A percentile compares a stretch with the other conserved stretches of the same genome.
Conservation (phyloP, 2,797 vertebrate genomes). For the Hippoglossus hippoglossus region DNA sequence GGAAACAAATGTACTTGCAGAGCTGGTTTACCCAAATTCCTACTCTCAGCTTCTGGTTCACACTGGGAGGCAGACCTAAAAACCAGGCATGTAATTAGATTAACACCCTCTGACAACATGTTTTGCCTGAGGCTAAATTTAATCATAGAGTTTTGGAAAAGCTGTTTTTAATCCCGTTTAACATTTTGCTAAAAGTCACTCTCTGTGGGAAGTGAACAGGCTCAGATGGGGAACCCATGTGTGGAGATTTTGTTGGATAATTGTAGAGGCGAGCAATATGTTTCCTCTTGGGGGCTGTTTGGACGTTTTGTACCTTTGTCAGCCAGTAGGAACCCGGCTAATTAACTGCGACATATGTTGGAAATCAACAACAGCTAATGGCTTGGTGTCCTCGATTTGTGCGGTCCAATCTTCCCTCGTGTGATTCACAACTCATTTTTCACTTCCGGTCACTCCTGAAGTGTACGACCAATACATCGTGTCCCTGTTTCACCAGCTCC, state of each 20-base stretch:
- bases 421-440: slow-evolving; percentile 21
- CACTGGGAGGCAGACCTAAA: slow-evolving; percentile 22
- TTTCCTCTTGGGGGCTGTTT: slow-evolving; percentile 59
- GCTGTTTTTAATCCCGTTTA: slow-evolving; percentile 65
- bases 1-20: background rate
- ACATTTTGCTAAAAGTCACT: slow-evolving; percentile 72
- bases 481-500: slow-evolving; percentile 5
- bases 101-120: slow-evolving; percentile 39
- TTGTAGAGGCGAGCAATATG: slow-evolving; percentile 50
- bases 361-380: slow-evolving; percentile 3
- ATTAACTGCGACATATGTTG: slow-evolving; percentile 4
- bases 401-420: slow-evolving; percentile 23
- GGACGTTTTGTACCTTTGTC: slow-evolving; percentile 41
- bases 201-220: slow-evolving; percentile 52
- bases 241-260: slow-evolving; percentile 58
- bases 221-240: slow-evolving; percentile 47
- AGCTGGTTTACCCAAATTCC: slow-evolving; percentile 6
- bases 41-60: background rate
- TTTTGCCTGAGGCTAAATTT: slow-evolving; percentile 45
- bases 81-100: slow-evolving; percentile 44
- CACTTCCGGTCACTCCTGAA: too few relatives aligned
- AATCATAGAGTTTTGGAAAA: slow-evolving; percentile 45
- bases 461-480: background rate
- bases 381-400: slow-evolving; percentile 5
- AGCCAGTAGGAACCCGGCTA: slow-evolving; percentile 13